Evolutionary conservation across 1,140 invertebrate species (phyloP).

Genomic region (Caerostris extrusa): DNA sequence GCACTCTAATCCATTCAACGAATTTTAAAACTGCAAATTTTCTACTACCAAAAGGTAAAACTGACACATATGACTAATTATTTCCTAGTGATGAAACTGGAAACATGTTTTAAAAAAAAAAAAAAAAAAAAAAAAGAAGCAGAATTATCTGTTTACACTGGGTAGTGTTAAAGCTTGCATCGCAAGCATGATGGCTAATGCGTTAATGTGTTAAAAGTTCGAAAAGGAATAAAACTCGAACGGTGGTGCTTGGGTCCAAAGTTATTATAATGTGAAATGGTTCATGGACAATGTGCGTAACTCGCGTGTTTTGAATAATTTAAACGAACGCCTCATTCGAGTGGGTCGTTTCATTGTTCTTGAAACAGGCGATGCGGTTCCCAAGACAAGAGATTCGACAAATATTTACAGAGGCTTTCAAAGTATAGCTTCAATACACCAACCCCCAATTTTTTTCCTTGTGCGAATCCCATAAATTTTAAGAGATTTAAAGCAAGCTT

Average conservation of each 20-base stretch:
- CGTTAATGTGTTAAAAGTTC: slow-evolving; percentile 68
- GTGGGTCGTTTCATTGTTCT: slow-evolving; percentile 37
- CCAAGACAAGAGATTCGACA: slow-evolving; percentile 26
- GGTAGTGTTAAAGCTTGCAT: slow-evolving; percentile 34
- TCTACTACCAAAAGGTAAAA: slow-evolving; percentile 20
- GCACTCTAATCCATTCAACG: not conserved
- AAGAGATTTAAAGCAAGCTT: not conserved
- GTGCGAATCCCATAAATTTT: not conserved
- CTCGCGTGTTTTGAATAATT: slow-evolving; percentile 70
- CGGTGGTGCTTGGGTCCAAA: slow-evolving; percentile 11
- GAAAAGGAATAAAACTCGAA: slow-evolving; percentile 49
- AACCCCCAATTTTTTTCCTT: too few relatives aligned
- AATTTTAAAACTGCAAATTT: slow-evolving; percentile 58
- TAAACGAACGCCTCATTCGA: slow-evolving; percentile 64
- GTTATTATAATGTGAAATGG: slow-evolving; percentile 70
- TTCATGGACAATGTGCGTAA: slow-evolving; percentile 6
- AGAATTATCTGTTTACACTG: not conserved
- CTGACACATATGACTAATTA: slow-evolving; percentile 71
- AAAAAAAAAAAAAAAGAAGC: not conserved
- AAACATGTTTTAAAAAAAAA: slow-evolving; percentile 48
- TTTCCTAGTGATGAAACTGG: slow-evolving; percentile 63
- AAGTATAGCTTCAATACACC: not conserved
- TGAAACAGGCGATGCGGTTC: slow-evolving; percentile 50
- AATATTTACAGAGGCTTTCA: slow-evolving; percentile 4
- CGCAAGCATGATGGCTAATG: slow-evolving; percentile 37